These are phyloP conservation scores for Macquaria ambigua DNA, from an alignment of 2,113 vertebrate species.

Conservation along the genomic window DNA sequence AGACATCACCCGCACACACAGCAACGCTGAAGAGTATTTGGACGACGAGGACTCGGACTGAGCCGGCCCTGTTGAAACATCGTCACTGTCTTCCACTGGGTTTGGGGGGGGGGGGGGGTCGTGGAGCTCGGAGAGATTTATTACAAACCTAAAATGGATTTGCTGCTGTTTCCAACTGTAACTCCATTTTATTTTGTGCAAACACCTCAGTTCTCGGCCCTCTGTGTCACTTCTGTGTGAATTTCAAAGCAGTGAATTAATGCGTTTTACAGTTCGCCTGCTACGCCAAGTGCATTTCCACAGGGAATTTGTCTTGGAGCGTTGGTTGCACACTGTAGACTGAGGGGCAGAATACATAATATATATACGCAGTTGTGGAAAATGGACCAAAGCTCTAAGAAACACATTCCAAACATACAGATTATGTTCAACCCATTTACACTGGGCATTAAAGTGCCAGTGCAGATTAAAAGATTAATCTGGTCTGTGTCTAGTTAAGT, in stretches of 20 bases:
- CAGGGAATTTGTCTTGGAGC: constrained; percentile 37
- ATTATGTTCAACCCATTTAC: constrained; percentile 58
- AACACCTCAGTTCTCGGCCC: constrained; percentile 32
- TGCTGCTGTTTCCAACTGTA: constrained; percentile 45
- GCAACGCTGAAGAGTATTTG: constrained; percentile 96
- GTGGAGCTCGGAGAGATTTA: constrained; percentile 33
- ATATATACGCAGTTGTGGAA: neutral
- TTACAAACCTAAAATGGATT: constrained; percentile 61
- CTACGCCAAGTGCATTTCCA: constrained; percentile 39
- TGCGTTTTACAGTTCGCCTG: constrained; percentile 13
- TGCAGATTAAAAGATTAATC: constrained; percentile 56
- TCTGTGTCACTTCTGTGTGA: constrained; percentile 24
- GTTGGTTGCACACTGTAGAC: constrained; percentile 11
- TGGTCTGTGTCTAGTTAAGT: constrained; percentile 28
- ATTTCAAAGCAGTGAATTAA: constrained; percentile 48
- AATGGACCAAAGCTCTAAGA: constrained; percentile 48
- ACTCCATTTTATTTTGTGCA: constrained; percentile 53
- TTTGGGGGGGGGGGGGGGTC: neutral
- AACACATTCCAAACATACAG: constrained; percentile 57
- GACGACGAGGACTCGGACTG: constrained; percentile 98
- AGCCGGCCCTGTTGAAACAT: constrained; percentile 34
- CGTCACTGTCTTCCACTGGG: constrained; percentile 37
- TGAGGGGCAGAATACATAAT: constrained; percentile 3
- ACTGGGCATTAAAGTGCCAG: constrained; percentile 51
- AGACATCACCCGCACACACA: constrained; percentile 89